Conservation (phyloP, 2,797 vertebrate species). For the Neosalanx taihuensis region DNA sequence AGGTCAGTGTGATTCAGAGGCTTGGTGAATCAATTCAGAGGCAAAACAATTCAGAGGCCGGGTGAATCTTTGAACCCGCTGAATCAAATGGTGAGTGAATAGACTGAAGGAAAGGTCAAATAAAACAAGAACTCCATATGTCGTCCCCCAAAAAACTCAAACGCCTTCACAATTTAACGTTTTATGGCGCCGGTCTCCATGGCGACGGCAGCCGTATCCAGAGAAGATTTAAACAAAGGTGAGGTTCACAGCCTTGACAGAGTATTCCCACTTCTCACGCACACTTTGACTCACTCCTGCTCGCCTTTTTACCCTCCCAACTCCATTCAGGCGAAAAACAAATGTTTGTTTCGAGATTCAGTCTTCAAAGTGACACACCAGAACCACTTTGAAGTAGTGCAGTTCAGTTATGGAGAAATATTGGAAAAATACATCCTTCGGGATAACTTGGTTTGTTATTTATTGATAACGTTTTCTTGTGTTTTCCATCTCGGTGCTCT, state of each 20-base stretch:
- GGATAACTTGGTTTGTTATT: no score
- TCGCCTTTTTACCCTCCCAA: neutral
- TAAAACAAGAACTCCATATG: neutral
- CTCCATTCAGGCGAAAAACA: no score
- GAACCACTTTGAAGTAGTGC: no score
- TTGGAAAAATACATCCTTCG: no score
- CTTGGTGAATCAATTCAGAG: no score
- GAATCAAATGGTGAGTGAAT: neutral
- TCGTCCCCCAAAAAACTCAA: neutral
- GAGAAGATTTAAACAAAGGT: constrained; percentile 28
- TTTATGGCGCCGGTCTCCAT: constrained; percentile 36
- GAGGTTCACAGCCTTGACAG: constrained; percentile 23
- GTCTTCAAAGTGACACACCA: no score
- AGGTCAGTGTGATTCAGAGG: neutral
- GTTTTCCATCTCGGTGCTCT: no score
- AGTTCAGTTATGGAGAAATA: no score
- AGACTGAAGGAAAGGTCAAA: neutral
- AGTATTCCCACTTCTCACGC: neutral
- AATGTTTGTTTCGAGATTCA: no score
- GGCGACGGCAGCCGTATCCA: constrained; percentile 22
- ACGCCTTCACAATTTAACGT: constrained; percentile 9
- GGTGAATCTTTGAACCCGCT: no score
- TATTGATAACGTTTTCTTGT: no score
- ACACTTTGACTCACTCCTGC: neutral
- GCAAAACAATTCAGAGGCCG: no score